Conservation (phyloP, 2,797 vertebrate genomes). For the Pelobates cultripes region DNA sequence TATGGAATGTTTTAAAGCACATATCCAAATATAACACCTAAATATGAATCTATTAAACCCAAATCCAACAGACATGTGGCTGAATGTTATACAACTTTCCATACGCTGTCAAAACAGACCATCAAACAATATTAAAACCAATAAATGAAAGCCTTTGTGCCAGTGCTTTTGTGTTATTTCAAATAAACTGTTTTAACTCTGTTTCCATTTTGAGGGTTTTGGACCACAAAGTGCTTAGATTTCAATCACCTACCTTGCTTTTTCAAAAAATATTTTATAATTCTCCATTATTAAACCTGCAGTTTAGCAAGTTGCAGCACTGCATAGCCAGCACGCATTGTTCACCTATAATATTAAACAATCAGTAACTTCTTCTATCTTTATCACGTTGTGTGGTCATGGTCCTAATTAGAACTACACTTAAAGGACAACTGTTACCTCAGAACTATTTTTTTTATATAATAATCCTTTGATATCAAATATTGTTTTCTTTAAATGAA, state of each 20-base stretch:
- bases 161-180: not conserved
- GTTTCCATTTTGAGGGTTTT: not conserved
- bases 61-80: not conserved
- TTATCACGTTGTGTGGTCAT: no score
- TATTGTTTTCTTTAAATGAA: no score
- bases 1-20: not conserved
- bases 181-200: not conserved
- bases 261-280: no score
- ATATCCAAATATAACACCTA: not conserved
- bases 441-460: no score
- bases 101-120: not conserved
- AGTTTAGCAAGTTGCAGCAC: no score
- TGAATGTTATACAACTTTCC: not conserved
- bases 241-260: not conserved
- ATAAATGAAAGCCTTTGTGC: not conserved
- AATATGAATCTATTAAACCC: not conserved
- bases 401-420: no score
- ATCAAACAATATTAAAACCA: conserved; percentile 5
- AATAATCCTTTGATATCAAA: no score
- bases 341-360: no score
- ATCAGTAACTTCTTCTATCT: no score
- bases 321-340: no score
- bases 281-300: no score
- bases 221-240: not conserved
- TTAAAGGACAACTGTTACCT: no score